Evolutionary conservation across 2,888 invertebrate species (phyloP).

Genomic region (Carcina quercana): DNA sequence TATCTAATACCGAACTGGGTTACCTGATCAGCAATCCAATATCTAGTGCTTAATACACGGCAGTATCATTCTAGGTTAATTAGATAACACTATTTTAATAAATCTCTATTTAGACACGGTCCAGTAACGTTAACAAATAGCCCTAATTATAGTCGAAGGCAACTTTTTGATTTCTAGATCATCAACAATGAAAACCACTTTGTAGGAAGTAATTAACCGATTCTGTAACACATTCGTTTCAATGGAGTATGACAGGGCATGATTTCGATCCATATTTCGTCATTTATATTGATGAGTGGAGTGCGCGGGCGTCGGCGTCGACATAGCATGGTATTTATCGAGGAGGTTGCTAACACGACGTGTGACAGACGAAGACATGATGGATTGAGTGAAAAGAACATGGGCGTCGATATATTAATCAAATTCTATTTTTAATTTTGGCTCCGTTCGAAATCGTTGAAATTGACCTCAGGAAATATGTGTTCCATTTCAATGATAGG

Average conservation of each 20-base stretch:
- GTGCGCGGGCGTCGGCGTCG: constrained; percentile 19
- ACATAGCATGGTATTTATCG: constrained; percentile 28
- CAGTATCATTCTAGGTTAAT: constrained; percentile 6
- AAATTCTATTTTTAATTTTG: constrained; percentile 22
- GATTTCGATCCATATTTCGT: constrained; percentile 39
- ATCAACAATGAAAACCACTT: constrained; percentile 22
- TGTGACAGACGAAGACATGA: constrained; percentile 24
- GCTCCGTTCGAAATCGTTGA: too few relatives aligned
- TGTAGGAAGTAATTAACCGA: constrained; percentile 36
- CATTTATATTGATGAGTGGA: constrained; percentile 30
- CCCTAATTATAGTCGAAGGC: constrained; percentile 8
- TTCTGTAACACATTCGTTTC: constrained; percentile 30
- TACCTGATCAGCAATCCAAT: constrained; percentile 10
- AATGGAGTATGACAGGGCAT: constrained; percentile 31
- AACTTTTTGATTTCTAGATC: constrained; percentile 18
- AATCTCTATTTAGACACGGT: constrained; percentile 4
- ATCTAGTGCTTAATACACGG: constrained; percentile 3
- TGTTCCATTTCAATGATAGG: too few relatives aligned
- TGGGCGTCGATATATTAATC: constrained; percentile 39
- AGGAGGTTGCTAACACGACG: constrained; percentile 3
- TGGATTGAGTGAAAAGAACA: constrained; percentile 32
- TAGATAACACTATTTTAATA: constrained; percentile 5
- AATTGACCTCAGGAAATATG: too few relatives aligned
- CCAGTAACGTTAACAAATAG: constrained; percentile 10
- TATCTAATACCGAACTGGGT: constrained; percentile 7